These are phyloP conservation scores for Drosophila pallidifrons DNA, from an alignment of 1,140 invertebrate genomes.

Conservation along the genomic window DNA sequence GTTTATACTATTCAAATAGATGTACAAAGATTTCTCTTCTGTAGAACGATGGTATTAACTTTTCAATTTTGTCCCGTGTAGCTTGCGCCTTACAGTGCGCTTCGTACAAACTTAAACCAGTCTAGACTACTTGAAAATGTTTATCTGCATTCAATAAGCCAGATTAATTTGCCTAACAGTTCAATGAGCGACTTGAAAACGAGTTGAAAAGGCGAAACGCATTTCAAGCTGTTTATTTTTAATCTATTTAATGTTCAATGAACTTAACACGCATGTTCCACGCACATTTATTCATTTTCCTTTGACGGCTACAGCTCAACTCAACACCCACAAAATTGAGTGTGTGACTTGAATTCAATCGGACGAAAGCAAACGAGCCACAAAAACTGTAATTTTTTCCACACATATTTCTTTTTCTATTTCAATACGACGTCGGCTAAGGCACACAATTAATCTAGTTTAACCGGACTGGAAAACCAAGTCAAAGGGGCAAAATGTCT, in stretches of 20 bases:
- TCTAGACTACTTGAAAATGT: slow-evolving; percentile 40
- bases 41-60: not conserved
- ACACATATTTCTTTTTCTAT: slow-evolving; percentile 17
- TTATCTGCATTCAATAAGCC: not conserved
- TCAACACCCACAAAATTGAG: slow-evolving; percentile 54
- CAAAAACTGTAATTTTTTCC: slow-evolving; percentile 49
- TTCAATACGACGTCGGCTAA: slow-evolving; percentile 37
- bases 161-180: slow-evolving; percentile 36
- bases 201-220: slow-evolving; percentile 40
- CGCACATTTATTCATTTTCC: slow-evolving; percentile 44
- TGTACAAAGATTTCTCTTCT: not conserved
- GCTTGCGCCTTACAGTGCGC: not conserved
- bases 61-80: not conserved
- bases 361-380: slow-evolving; percentile 30
- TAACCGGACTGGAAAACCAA: slow-evolving; percentile 73
- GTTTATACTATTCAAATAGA: no score
- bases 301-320: slow-evolving; percentile 32
- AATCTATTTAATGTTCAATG: slow-evolving; percentile 76
- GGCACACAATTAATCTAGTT: slow-evolving; percentile 81
- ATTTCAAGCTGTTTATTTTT: slow-evolving; percentile 63
- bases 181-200: slow-evolving; percentile 53
- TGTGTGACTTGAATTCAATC: slow-evolving; percentile 75
- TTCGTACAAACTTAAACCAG: slow-evolving; percentile 1
- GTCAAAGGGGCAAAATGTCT: slow-evolving; percentile 48
- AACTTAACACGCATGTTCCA: slow-evolving; percentile 64